Evolutionary conservation across 2,797 vertebrate species (phyloP).

Genomic region (Harpagifer antarcticus): DNA sequence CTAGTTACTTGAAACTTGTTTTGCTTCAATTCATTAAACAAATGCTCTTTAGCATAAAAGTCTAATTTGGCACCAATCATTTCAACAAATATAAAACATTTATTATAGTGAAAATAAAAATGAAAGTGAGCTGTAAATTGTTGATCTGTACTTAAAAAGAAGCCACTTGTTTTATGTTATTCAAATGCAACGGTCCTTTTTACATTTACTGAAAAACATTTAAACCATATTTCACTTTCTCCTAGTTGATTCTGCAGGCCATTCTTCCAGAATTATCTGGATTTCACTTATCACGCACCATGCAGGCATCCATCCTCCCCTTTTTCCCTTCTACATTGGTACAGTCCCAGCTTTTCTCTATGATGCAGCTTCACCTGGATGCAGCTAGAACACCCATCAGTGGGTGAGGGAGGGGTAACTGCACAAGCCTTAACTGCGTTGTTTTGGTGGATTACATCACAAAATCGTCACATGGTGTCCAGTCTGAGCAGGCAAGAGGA

Average conservation of each 20-base stretch:
- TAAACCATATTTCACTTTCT: not conserved
- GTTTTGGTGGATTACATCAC: slow-evolving; percentile 67
- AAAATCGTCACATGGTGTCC: slow-evolving; percentile 54
- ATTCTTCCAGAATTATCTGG: slow-evolving; percentile 68
- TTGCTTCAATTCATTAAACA: not conserved
- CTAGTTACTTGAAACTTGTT: not conserved
- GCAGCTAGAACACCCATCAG: slow-evolving; percentile 79
- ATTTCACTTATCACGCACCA: slow-evolving; percentile 33
- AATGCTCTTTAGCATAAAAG: not conserved
- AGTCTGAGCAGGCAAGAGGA: slow-evolving; percentile 43
- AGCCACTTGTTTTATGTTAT: not conserved
- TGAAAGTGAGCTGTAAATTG: not conserved
- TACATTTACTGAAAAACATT: not conserved
- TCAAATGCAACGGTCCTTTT: not conserved
- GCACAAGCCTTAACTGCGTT: slow-evolving; percentile 56
- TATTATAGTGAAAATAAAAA: not conserved
- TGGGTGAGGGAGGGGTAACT: slow-evolving; percentile 69
- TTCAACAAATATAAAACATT: not conserved
- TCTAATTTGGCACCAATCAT: not conserved
- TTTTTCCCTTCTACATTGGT: slow-evolving; percentile 60
- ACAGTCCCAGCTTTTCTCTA: slow-evolving; percentile 65
- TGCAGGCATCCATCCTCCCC: slow-evolving; percentile 43
- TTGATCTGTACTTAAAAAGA: not conserved
- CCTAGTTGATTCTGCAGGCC: slow-evolving; percentile 41
- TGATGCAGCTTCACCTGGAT: slow-evolving; percentile 73